Base-by-base conservation (phyloP, 2,888 invertebrate species). In the Celastrina argiolus region DNA sequence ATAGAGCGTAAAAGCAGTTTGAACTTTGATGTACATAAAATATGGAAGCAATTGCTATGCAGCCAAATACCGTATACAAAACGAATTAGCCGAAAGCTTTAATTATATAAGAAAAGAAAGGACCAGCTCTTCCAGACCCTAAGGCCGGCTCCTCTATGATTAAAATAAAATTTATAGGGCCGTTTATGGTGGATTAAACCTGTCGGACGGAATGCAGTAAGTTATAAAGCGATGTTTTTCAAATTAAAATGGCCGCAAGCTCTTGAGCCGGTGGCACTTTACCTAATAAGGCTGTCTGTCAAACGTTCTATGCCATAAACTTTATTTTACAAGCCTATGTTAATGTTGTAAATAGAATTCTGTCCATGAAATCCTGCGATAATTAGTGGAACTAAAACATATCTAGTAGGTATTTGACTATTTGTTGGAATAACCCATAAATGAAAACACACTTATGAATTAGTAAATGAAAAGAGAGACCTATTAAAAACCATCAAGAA, bases 131-230 rank as follows among this genome's bases (percentile, higher is more conserved):
- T 26, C 56, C 22, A 28, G 18, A 39, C 36, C 61, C 61, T 36
- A 7, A 22, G 22, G 61, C 34, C 18, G 18, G 18, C 36, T 36
- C 18, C 36, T 65, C 41, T 56, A 56, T 65, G 56, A 65, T 65
- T 65, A 65, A 41, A 41, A 42, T 64, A 41, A 58, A 64, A 67
- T 67, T 67, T 67, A 67, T 67, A 64, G 64, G 41, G 16, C 64
- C 64, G 22, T 58, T 64, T 41, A 58, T 41, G 28, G 36, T 66
- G 63, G 51, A 63, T 68, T 18, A 59, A 68, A 64, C 66, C 65
- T 68, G 67, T 67, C 63, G 69, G 69, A 61, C 56, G 67, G 70
- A 72, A 72, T 69, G 71, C 66, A 69, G 67, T 56, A 51, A 51
- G 66, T 68, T 63, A 65, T 61, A 12, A 66, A 22, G 42, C 61